These are phyloP conservation scores for Crenichthys baileyi DNA, from an alignment of 2,797 vertebrate species.

Conservation along the genomic window DNA sequence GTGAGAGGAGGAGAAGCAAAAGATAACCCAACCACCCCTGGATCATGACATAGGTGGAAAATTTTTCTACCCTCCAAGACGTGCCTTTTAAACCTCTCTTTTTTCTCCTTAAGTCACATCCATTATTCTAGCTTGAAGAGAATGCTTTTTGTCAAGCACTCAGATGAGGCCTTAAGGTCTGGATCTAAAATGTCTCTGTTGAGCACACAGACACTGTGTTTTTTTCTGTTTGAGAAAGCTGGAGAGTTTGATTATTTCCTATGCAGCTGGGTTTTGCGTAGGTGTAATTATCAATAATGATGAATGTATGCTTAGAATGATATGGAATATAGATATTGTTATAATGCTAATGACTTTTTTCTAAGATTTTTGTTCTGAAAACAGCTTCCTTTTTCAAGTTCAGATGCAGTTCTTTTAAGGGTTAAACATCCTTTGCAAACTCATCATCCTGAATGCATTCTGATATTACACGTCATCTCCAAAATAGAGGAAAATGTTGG, in stretches of 20 bases:
- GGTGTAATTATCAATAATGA: neutral
- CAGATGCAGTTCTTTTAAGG: neutral
- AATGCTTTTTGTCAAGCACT: neutral
- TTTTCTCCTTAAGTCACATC: neutral
- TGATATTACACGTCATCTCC: neutral
- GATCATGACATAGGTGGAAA: no score
- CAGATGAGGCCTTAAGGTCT: no score
- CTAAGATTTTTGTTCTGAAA: neutral
- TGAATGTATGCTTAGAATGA: neutral
- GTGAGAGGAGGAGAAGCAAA: no score
- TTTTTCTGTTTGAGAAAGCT: no score
- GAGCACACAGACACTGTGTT: no score
- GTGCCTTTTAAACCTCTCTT: neutral
- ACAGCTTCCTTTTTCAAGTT: neutral
- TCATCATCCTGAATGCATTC: neutral
- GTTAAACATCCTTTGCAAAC: neutral
- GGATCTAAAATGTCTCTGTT: no score
- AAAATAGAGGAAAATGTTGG: neutral
- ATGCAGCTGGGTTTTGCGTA: no score
- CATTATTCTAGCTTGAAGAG: no score
- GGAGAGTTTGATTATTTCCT: no score
- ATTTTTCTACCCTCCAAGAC: neutral
- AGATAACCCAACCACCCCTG: no score
- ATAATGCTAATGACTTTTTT: neutral
- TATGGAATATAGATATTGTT: neutral